Percentiles rank a stretch among this genome's conserved stretches.
Evolutionary conservation across 2,797 vertebrate species (phyloP).

Genomic region (Philypnodon macrostomus): DNA sequence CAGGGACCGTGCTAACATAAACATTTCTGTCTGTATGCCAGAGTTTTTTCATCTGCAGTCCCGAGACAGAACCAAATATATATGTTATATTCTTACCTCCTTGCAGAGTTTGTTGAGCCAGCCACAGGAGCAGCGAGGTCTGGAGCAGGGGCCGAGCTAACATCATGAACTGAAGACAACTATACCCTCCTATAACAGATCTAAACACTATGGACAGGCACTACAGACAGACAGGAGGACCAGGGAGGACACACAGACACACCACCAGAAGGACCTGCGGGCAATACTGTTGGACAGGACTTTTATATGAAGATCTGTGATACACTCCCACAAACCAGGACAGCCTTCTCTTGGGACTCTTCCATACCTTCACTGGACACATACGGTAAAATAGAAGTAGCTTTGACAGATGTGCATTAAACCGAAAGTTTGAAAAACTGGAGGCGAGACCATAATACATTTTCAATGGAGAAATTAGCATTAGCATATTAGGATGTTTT

Average conservation of each 20-base stretch:
- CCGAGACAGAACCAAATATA: too few relatives aligned
- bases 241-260: constrained; percentile 3
- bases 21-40: too few relatives aligned
- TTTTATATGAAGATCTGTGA: constrained; percentile 63
- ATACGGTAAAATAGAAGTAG: too few relatives aligned
- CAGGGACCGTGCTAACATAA: too few relatives aligned
- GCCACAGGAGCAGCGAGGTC: constrained; percentile 75
- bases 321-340: constrained; percentile 51
- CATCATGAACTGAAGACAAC: constrained; percentile 59
- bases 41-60: too few relatives aligned
- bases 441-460: too few relatives aligned
- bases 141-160: constrained; percentile 68
- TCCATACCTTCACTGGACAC: too few relatives aligned
- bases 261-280: constrained; percentile 17
- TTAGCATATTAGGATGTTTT: too few relatives aligned
- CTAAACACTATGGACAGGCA: not conserved
- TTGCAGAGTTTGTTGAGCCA: constrained; percentile 75
- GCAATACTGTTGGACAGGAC: constrained; percentile 13
- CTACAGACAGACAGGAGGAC: not conserved
- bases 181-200: too few relatives aligned
- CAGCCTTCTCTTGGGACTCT: constrained; percentile 28
- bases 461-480: too few relatives aligned
- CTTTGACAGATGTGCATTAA: too few relatives aligned
- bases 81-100: constrained; percentile 77
- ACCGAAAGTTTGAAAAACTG: too few relatives aligned